These are phyloP conservation scores for Clangula hyemalis DNA, from an alignment of 2,797 vertebrate species.

Conservation along the genomic window DNA sequence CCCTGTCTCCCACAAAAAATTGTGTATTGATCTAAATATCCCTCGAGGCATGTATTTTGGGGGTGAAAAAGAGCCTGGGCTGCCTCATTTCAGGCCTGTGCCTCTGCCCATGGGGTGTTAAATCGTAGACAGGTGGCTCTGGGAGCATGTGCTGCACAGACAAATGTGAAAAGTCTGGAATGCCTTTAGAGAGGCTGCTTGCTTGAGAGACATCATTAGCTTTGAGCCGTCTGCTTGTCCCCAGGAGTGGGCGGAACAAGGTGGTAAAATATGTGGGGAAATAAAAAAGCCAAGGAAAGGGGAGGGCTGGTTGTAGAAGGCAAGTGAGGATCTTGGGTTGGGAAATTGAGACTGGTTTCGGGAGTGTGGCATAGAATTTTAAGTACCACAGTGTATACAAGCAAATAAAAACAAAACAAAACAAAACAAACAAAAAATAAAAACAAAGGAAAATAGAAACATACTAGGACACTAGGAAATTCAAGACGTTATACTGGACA, in stretches of 20 bases:
- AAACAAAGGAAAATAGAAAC: conserved; percentile 1
- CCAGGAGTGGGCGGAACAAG: conserved; percentile 39
- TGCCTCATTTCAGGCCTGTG: not conserved
- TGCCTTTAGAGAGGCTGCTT: conserved; percentile 61
- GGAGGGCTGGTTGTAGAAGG: conserved; percentile 10
- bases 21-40: not conserved
- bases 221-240: conserved; percentile 21
- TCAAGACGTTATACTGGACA: not conserved
- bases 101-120: not conserved
- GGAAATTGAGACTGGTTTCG: not conserved
- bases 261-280: conserved; percentile 49
- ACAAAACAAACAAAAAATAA: not conserved
- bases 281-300: conserved; percentile 36
- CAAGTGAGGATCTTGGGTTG: not conserved
- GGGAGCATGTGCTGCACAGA: not conserved
- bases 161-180: conserved; percentile 2
- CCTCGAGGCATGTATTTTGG: not conserved
- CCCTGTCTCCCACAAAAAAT: not conserved
- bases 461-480: not conserved
- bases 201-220: not conserved
- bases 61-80: not conserved
- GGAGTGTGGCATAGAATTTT: not conserved
- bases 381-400: not conserved
- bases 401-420: not conserved
- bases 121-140: not conserved